phyloP scores from a whole-genome alignment of 2,888 invertebrate species.

The Therioaphis trifolii region DNA sequence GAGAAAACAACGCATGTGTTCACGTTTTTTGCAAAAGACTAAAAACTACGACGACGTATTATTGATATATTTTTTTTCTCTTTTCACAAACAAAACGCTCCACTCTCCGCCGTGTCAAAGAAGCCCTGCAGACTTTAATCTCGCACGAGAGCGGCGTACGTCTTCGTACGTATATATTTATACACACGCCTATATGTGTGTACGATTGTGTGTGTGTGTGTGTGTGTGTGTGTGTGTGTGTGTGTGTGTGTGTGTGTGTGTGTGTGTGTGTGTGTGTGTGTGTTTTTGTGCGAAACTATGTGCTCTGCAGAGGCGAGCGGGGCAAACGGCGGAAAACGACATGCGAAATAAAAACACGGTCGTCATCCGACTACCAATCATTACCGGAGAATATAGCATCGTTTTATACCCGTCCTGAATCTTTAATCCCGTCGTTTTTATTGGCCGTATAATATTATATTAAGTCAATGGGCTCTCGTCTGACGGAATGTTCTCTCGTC shows the following conservation, averaged over 20 bases:
- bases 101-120: too few species aligned
- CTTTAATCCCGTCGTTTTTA: constrained; percentile 29
- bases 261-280: too few species aligned
- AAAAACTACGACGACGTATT: not conserved
- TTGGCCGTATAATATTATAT: constrained; percentile 21
- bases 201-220: too few species aligned
- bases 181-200: not conserved
- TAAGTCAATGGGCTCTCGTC: constrained; percentile 45
- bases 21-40: not conserved
- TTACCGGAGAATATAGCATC: constrained; percentile 12
- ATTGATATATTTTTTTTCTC: not conserved
- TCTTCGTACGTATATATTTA: too few species aligned
- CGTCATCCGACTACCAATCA: constrained; percentile 1
- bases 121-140: not conserved
- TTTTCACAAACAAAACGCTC: not conserved
- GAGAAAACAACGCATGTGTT: not conserved
- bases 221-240: not conserved
- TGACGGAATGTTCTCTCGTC: constrained; percentile 11
- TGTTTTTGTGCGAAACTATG: too few species aligned
- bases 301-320: too few species aligned
- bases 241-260: too few species aligned
- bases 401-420: constrained; percentile 34
- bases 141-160: not conserved
- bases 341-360: constrained; percentile 24
- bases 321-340: not conserved